Percentiles rank a stretch among this genome's conserved stretches.
Evolutionary conservation across 92 coral and sea anemone genomes (phyloP).

Genomic region (Porites divaricata): DNA sequence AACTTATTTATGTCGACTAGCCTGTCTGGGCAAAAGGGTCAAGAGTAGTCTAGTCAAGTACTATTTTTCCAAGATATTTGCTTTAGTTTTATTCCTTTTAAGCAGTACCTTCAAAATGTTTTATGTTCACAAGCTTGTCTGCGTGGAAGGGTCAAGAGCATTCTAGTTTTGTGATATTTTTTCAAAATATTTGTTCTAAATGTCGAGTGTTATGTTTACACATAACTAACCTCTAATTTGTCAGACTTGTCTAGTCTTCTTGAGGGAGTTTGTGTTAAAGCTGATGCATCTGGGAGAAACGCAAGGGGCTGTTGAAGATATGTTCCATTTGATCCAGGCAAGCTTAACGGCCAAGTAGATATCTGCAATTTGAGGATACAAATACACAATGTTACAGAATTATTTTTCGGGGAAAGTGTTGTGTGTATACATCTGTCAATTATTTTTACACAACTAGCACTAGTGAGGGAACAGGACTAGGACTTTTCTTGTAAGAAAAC

Average conservation of each 20-base stretch:
- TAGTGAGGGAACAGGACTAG: no score
- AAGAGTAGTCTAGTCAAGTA: neutral
- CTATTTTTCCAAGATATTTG: neutral
- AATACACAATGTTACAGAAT: neutral
- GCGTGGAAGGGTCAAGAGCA: no score
- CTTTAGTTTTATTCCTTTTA: neutral
- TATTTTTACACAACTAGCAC: no score
- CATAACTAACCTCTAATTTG: conserved; percentile 78
- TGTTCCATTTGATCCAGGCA: conserved; percentile 81
- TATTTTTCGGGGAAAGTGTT: no score
- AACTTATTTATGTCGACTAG: neutral
- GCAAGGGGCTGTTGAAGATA: conserved; percentile 86
- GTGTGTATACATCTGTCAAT: no score
- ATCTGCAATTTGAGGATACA: conserved; percentile 36
- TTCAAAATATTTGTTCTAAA: no score
- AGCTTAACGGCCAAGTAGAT: conserved; percentile 81
- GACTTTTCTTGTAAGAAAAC: no score
- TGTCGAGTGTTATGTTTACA: neutral
- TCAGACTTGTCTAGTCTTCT: conserved; percentile 90
- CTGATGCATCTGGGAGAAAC: conserved; percentile 79
- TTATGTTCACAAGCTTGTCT: no score
- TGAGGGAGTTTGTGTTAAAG: conserved; percentile 54
- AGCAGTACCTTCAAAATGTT: neutral
- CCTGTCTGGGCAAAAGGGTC: neutral
- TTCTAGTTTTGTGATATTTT: no score